Evolutionary conservation across 2,113 vertebrate species (phyloP), one percentile per base, ranked within the genome.

Genomic region (Pachyramphus minor): DNA sequence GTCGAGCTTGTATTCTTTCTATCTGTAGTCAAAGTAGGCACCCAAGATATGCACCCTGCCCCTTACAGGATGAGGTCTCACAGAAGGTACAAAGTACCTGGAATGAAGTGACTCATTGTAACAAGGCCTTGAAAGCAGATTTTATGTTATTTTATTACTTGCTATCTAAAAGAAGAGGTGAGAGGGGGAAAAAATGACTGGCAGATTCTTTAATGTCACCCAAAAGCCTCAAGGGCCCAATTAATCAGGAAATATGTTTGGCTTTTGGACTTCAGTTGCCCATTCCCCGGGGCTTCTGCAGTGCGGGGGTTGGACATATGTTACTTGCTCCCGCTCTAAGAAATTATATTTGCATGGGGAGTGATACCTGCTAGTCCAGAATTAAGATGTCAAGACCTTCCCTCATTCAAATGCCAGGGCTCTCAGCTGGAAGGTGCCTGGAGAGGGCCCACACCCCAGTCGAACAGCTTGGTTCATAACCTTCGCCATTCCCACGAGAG

Each of bases 151-250:
- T 80, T 94, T 92, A 76, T 62, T 49, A 83, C 71, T 89, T 81
- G 66, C 33, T 86, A 67, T 79, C 83, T 89, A 82, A 94, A 93
- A 77, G 49, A 83, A 83, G 88, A 88, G 31, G 84, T 67, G 78
- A 68, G 50, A 27, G 24, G 63, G 50, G 64, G 9, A 3, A 2
- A 30, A 58, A 95, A 95, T 96, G 96, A 97, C 86, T 95, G 96
- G 95, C 96, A 96, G 83, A 95, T 97, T 96, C 92, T 96, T 94
- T 96, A 96, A 97, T 96, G 95, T 96, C 96, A 97, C 94, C 94
- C 92, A 95, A 95, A 96, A 91, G 95, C 96, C 96, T 94, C 96
- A 95, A 93, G 94, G 93, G 95, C 79, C 91, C 87, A 96, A 97
- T 97, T 96, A 97, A 96, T 91, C 75, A 91, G 91, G 79, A 97